These are phyloP conservation scores for Sebastolobus altivelis DNA, from an alignment of 2,797 vertebrate species.

Conservation along the genomic window DNA sequence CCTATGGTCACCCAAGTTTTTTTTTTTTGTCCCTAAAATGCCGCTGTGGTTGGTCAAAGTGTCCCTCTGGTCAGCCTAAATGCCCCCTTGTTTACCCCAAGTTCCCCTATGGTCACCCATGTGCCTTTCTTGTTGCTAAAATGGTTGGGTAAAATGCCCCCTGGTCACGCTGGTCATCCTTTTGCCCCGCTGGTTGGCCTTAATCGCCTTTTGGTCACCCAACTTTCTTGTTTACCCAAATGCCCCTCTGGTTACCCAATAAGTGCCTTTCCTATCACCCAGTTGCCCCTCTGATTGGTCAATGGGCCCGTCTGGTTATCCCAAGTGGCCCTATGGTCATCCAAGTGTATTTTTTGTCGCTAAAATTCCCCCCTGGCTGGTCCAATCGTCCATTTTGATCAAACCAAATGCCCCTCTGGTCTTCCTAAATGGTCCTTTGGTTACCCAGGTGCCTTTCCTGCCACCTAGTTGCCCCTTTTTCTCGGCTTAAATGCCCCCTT, in stretches of 20 bases:
- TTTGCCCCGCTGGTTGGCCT: too few species aligned
- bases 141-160: background rate
- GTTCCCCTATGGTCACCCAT: background rate
- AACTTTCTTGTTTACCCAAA: too few species aligned
- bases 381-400: background rate
- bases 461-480: too few species aligned
- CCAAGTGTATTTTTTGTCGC: background rate
- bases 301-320: too few species aligned
- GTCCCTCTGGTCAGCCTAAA: background rate
- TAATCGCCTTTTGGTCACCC: background rate
- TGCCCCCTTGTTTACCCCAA: too few species aligned
- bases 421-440: too few species aligned
- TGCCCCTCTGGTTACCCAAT: too few species aligned
- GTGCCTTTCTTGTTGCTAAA: background rate
- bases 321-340: background rate
- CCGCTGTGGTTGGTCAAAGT: background rate
- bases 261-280: background rate
- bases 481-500: too few species aligned
- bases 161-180: too few species aligned
- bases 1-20: background rate
- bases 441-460: too few species aligned
- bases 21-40: background rate
- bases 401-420: accelerated
- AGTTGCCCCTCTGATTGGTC: background rate
- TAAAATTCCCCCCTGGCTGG: background rate